Percentiles rank a stretch among this genome's conserved stretches.
phyloP scores from a whole-genome alignment of 37 sponge, comb jelly and placozoan species.

The Diacarnus erythraeanus region DNA sequence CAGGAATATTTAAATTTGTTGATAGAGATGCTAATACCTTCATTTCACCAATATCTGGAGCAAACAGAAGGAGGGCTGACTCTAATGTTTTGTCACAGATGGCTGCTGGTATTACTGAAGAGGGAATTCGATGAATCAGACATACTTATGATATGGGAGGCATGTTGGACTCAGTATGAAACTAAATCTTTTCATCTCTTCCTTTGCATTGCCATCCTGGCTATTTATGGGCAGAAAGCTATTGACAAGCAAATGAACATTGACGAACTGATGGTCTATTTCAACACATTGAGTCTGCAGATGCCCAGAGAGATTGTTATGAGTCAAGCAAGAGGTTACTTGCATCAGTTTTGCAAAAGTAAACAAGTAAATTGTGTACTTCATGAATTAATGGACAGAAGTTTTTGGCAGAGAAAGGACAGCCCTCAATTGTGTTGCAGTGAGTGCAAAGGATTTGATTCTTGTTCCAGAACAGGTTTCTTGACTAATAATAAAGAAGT shows the following conservation, averaged over 20 bases:
- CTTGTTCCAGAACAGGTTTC: slow-evolving; percentile 17
- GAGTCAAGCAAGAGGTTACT: slow-evolving; percentile 74
- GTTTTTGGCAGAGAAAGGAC: slow-evolving; percentile 23
- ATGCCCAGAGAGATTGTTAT: slow-evolving; percentile 75
- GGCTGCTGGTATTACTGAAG: slow-evolving; percentile 85
- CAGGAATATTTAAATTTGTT: slow-evolving; percentile 63
- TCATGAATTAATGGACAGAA: slow-evolving; percentile 14
- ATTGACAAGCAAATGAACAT: slow-evolving; percentile 53
- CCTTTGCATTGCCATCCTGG: slow-evolving; percentile 76
- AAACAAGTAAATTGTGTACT: slow-evolving; percentile 35
- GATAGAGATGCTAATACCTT: slow-evolving; percentile 51
- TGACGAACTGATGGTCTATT: slow-evolving; percentile 72
- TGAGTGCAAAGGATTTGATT: slow-evolving; percentile 20
- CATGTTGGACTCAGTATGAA: slow-evolving; percentile 64
- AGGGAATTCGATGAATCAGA: slow-evolving; percentile 74
- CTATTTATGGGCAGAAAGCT: slow-evolving; percentile 77
- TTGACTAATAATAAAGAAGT: slow-evolving; percentile 1
- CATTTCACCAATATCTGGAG: slow-evolving; percentile 53
- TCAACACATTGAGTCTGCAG: slow-evolving; percentile 51
- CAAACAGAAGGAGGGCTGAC: slow-evolving; percentile 33
- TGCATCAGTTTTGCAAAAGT: slow-evolving; percentile 48
- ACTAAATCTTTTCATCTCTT: slow-evolving; percentile 74
- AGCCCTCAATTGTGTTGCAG: slow-evolving; percentile 33
- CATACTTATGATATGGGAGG: slow-evolving; percentile 72
- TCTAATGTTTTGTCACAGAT: slow-evolving; percentile 82